Percentiles rank a stretch among this genome's conserved stretches.
phyloP scores from a whole-genome alignment of 1,140 invertebrate species.

The Drosophila truncata region DNA sequence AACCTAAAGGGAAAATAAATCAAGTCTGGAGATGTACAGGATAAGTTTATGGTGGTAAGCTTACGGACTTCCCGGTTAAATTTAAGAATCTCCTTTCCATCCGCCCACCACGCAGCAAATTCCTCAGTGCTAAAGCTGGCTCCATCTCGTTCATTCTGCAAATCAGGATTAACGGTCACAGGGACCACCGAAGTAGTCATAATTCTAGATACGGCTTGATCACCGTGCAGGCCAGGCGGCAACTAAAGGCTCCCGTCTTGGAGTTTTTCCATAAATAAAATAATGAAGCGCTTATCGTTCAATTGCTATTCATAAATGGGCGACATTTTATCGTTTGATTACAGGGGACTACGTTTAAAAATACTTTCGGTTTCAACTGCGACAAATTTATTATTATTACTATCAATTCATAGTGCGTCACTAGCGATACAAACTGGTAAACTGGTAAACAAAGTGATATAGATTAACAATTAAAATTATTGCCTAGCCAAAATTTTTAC shows the following conservation, averaged over 20 bases:
- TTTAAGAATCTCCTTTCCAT: conserved; percentile 89
- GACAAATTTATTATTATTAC: not conserved
- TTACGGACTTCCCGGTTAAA: conserved; percentile 85
- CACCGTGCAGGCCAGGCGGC: conserved; percentile 5
- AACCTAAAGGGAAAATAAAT: conserved; percentile 26
- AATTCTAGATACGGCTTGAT: not conserved
- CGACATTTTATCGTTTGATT: not conserved
- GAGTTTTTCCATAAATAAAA: not conserved
- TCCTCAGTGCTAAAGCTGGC: conserved; percentile 91
- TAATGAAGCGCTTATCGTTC: not conserved
- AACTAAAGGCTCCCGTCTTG: not conserved
- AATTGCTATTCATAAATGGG: not conserved
- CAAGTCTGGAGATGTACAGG: conserved; percentile 2
- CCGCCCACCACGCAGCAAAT: conserved; percentile 92
- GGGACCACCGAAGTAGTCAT: conserved; percentile 29
- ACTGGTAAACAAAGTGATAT: not conserved
- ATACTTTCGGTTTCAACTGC: not conserved
- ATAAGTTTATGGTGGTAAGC: conserved; percentile 9
- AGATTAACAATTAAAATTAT: not conserved
- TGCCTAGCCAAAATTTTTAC: not conserved
- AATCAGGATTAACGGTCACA: conserved; percentile 86
- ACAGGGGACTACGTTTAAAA: not conserved
- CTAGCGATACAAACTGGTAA: not conserved
- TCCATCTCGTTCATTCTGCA: conserved; percentile 90
- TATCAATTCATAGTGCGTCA: not conserved